These are phyloP conservation scores for Scelioninae gen. 1 DNA, from an alignment of 2,888 invertebrate genomes.

Conservation along the genomic window DNA sequence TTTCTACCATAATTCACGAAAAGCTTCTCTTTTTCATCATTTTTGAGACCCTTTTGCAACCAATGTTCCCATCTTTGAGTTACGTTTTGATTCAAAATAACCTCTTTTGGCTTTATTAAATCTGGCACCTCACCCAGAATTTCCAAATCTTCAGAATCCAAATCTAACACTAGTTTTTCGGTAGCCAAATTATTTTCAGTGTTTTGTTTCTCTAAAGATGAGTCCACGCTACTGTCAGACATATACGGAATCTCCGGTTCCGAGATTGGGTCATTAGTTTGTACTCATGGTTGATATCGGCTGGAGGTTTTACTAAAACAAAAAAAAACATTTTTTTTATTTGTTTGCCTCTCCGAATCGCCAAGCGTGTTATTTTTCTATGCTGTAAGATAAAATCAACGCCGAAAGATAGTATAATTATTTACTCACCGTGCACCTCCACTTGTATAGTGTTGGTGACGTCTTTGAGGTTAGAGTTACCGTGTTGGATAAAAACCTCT, in stretches of 20 bases:
- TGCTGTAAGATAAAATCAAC: constrained; percentile 12
- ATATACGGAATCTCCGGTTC: no score
- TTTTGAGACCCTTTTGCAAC: constrained; percentile 28
- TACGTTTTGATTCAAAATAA: neutral
- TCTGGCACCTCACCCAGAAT: constrained; percentile 24
- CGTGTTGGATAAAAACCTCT: no score
- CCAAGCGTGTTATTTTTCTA: constrained; percentile 3
- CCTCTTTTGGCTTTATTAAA: neutral
- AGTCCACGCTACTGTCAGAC: no score
- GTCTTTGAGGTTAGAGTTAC: no score
- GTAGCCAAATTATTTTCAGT: no score
- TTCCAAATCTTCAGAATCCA: neutral
- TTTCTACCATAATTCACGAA: constrained; percentile 1
- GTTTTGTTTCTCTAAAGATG: no score
- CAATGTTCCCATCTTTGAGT: constrained; percentile 29
- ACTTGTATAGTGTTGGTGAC: no score
- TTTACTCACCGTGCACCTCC: no score
- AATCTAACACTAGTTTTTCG: constrained; percentile 19
- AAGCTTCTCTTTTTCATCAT: constrained; percentile 32
- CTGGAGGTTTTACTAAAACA: no score
- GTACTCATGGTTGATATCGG: constrained; percentile 3
- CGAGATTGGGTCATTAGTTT: neutral
- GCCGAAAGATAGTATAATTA: constrained; percentile 1
- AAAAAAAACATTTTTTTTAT: no score
- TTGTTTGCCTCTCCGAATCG: no score